Evolutionary conservation across 1,140 invertebrate species (phyloP), one percentile per base, ranked within the genome.

Genomic region (Cyclargus thomasi): DNA sequence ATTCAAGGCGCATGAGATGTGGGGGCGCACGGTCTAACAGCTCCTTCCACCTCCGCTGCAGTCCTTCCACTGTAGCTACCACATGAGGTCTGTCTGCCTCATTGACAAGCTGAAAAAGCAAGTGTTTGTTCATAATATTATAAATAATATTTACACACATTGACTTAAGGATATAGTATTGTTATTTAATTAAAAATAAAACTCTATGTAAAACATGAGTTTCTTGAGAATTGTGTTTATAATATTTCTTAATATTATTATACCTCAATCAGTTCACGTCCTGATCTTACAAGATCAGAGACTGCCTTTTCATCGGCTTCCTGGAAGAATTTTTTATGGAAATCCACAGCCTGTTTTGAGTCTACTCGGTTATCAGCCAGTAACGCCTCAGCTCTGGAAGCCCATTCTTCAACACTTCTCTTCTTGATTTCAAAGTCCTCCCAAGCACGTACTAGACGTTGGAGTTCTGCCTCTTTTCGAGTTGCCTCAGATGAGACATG

Each of bases 1-100:
- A 98, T 87, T 99, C 97, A n/a, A 98, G 91, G 72, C 94, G 93
- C 90, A 97, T 94, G 22, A 98, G 90, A 89, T 97, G 97, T 21
- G 96, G 88, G 0, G 97, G 97, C 0, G 96, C 96, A 71, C 95
- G 93, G 14, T 92, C 92, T 11, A 96, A 90, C 7, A 97, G 93
- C 68, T 95, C 93, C 70, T 95, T 94, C 96, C 96, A 97, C 70
- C 95, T 94, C 23, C 91, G 89, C 82, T 97, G 94, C 5, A 97
- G 77, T 16, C 92, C 91, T 70, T 95, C 93, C 0, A 97, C 94
- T 1, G 92, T 92, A n/a, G 94, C 92, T n/a, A 94, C 90, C 57
- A 97, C 92, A 14, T 92, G 82, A 7, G 91, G 85, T 76, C 96
- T 94, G 70, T 97, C 95, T 64, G 92, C 92, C 72, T 83, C 83